A percentile compares a stretch with the other conserved stretches of the same genome.
Evolutionary conservation across 2,113 vertebrate species (phyloP).

Genomic region (Promerops cafer): DNA sequence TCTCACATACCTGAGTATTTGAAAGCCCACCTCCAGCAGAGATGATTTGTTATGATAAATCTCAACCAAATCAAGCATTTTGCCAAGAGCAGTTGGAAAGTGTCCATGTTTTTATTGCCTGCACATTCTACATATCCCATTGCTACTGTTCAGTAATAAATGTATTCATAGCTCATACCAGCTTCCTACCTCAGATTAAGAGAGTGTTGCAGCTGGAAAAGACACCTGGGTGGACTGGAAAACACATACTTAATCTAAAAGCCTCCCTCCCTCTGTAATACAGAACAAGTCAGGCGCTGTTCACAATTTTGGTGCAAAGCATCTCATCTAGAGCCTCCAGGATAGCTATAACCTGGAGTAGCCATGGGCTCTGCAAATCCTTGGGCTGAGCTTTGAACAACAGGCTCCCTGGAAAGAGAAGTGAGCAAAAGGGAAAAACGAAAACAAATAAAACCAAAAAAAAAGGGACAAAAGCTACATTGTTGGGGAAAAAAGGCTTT

Average conservation of each 20-base stretch:
- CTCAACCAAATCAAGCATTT: background rate
- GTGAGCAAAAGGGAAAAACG: background rate
- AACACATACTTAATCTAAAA: background rate
- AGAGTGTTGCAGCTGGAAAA: background rate
- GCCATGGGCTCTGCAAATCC: background rate
- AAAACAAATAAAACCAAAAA: background rate
- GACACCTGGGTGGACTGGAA: background rate
- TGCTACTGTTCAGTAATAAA: background rate
- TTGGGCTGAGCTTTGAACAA: background rate
- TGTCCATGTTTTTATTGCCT: background rate
- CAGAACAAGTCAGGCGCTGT: background rate
- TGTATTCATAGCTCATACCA: background rate
- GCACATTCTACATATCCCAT: background rate
- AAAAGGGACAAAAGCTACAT: background rate
- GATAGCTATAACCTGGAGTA: background rate
- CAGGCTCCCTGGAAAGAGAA: background rate
- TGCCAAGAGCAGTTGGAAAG: slow-evolving; percentile 6
- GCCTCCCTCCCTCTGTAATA: background rate
- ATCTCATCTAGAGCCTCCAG: background rate
- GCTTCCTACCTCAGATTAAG: background rate
- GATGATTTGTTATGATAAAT: background rate
- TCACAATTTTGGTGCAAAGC: background rate
- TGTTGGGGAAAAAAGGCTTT: background rate
- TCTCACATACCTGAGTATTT: background rate
- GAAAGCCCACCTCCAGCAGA: background rate